Evolutionary conservation across 1,140 invertebrate genomes (phyloP), one percentile per base, ranked within the genome.

Genomic region (Anthonomus grandis): DNA sequence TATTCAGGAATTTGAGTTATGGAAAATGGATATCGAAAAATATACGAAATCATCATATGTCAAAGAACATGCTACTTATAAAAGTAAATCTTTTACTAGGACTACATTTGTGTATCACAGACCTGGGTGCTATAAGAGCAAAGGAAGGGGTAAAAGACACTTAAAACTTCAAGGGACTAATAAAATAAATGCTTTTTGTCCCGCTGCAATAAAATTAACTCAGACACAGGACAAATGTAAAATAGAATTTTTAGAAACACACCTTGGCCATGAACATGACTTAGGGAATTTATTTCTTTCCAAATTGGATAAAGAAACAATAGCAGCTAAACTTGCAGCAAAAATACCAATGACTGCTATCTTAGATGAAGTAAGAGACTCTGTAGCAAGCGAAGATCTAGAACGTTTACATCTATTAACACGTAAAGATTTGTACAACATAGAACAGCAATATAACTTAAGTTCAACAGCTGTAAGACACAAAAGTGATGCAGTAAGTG

Each of bases 361-460:
- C n/a, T 49, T 49, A 21, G 47, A 49, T 19, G 22, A 36, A n/a
- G 22, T 49, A 27, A 18, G 31, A 12, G 55, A 64, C 24, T 42
- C 58, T 8, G n/a, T 49, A 3, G 12, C 22, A 9, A 25, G 25
- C 23, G 9, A 12, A 13, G 8, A 17, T 17, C 24, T 57, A 15
- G 15, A 62, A 49, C 52, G 56, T 38, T 37, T 58, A 2, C 60
- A 58, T 42, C 36, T 62, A 4, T 23, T 53, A 36, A 52, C 1
- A 57, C n/a, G 46, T 42, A 60, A 60, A 48, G 52, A 63, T 31
- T 31, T 60, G 3, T 53, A 60, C 37, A 62, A 59, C 34, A 58
- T 58, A 31, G 46, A 49, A 45, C 4, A 37, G 47, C 6, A 6
- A 13, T 49, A 13, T 25, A 4, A 34, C 23, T n/a, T 34, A 13